A percentile compares a stretch with the other conserved stretches of the same genome.
Conservation (phyloP, 2,888 invertebrate species). For the Stenoptilia bipunctidactyla region DNA sequence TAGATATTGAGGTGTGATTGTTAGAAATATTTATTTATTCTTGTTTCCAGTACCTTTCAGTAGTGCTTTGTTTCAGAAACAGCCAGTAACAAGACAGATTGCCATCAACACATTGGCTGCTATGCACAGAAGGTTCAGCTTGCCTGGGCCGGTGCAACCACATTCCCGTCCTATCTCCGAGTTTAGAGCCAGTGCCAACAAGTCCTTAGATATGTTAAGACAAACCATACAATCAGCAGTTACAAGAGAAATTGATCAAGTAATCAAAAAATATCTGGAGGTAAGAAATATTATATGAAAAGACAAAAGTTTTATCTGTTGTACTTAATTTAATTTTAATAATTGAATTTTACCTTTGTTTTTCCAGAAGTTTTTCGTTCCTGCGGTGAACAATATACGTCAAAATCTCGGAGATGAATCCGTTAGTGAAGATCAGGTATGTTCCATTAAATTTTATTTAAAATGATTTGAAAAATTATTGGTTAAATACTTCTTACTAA, state of each 20-base stretch:
- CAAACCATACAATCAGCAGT: slow-evolving; percentile 83
- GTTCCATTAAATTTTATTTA: too few species aligned
- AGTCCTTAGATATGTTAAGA: slow-evolving; percentile 80
- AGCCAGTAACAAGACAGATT: slow-evolving; percentile 71
- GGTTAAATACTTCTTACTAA: too few species aligned
- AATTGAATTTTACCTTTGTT: background rate
- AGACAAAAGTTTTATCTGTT: slow-evolving; percentile 1
- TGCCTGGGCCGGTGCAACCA: slow-evolving; percentile 68
- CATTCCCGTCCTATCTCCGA: slow-evolving; percentile 63
- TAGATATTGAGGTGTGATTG: too few species aligned
- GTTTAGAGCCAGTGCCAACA: slow-evolving; percentile 75
- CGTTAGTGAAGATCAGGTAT: slow-evolving; percentile 80
- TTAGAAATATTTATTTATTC: too few species aligned
- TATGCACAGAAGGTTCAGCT: slow-evolving; percentile 68
- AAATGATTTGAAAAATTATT: too few species aligned
- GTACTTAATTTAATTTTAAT: background rate
- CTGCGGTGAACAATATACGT: slow-evolving; percentile 82
- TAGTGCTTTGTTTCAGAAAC: slow-evolving; percentile 40
- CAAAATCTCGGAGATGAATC: slow-evolving; percentile 81
- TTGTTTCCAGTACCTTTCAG: background rate
- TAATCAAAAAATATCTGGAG: slow-evolving; percentile 83
- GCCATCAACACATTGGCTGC: slow-evolving; percentile 79
- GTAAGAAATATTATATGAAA: slow-evolving; percentile 38
- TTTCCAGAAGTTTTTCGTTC: slow-evolving; percentile 83
- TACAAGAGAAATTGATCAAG: slow-evolving; percentile 82